Evolutionary conservation across 2,797 vertebrate species (phyloP), one percentile per base, ranked within the genome.

Genomic region (Orestias chungarensis): DNA sequence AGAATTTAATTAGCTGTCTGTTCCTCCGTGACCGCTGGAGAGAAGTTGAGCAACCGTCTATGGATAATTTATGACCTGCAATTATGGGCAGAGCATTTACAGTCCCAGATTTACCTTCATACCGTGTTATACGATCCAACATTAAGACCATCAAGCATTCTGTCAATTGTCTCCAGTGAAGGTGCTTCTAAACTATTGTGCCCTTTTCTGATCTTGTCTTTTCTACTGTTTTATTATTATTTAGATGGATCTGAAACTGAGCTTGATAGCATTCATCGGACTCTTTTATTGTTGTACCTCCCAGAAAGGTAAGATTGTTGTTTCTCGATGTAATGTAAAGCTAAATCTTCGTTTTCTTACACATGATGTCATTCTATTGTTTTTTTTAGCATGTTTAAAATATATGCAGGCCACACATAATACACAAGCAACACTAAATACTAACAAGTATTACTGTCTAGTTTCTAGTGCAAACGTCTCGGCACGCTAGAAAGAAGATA

Each of bases 201-300:
- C 17, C 33, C 33, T 59, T 66, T 67, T 52, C 25, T 69, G 15
- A 23, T 31, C 12, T 33, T 23, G 9, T 17, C 0, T 46, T 55
- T 73, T n/a, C n/a, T n/a, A n/a, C n/a, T n/a, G n/a, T n/a, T n/a
- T n/a, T n/a, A n/a, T n/a, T n/a, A n/a, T n/a, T 79, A 86, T 97
- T 83, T 91, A 99, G 98, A 96, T 94, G 95, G 94, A 95, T 83
- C 91, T 95, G 76, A 96, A 94, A 77, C 89, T 95, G 72, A 84
- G 96, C 78, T 80, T 96, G 0, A 92, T 95, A 61, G 87, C 89
- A 0, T 12, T 98, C 76, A 85, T 96, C 33, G 94, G 88, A 81
- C 89, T 91, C 82, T 90, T 94, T 66, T 95, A 90, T 88, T 90
- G 65, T 84, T 94, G 92, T 71, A 87, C 78, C 69, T 94, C 96